Evolutionary conservation across 2,113 vertebrate species (phyloP), one percentile per base, ranked within the genome.

Genomic region (Platysternon megacephalum): DNA sequence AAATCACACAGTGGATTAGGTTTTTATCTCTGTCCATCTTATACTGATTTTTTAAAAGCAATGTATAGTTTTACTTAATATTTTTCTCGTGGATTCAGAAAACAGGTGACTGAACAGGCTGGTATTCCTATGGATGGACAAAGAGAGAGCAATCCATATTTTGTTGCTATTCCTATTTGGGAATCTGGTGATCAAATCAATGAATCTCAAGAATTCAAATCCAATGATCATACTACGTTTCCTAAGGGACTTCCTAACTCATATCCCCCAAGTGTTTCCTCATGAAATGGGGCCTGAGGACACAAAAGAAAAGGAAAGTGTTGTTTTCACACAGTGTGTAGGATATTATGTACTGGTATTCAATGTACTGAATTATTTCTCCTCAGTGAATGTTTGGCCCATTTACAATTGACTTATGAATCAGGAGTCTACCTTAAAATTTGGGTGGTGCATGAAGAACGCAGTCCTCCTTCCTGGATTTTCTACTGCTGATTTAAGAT

Each of bases 401-500:
- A 24, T 39, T 44, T 35, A 80, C 22, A 7, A 65, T 35, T 35
- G 14, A 53, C 2, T 4, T 79, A 21, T 76, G 29, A 82, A 80
- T 16, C 1, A 88, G 3, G 24, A 92, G 0, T 0, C 53, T 87
- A 88, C 3, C 8, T 80, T 65, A 86, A 32, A 3, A n/a, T 5
- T 52, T 48, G 32, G 55, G 79, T 79, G 85, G 84, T 6, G 79
- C 32, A 56, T 80, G 68, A 79, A 86, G 79, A 78, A 65, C 17
- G 26, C 51, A 56, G 84, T 85, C 82, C 94, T 81, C 81, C 8
- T 82, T 68, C 3, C 79, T 76, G 82, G 86, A 61, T 19, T 92
- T 93, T 91, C 95, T 52, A 91, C 76, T 78, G 68, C 89, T 79
- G 90, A 81, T 92, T 94, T 55, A 95, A 93, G 89, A 89, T 97